phyloP scores from a whole-genome alignment of 2,113 vertebrate species.

The Gila orcuttii region DNA sequence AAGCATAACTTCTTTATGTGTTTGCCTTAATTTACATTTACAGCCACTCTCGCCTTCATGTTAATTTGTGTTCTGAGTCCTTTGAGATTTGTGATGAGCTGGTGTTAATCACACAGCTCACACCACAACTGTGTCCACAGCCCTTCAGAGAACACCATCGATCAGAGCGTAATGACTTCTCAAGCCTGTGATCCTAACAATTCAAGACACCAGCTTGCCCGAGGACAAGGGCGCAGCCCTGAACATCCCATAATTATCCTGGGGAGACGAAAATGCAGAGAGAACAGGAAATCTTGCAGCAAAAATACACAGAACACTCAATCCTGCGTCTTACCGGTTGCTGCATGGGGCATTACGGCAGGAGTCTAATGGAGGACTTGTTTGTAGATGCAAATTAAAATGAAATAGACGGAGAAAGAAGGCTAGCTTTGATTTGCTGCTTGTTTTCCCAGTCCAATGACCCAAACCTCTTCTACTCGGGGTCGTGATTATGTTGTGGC shows the following conservation, averaged over 20 bases:
- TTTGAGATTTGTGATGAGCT: slow-evolving; percentile 1
- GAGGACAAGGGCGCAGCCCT: background rate
- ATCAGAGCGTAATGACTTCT: slow-evolving; percentile 36
- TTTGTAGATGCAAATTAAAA: slow-evolving; percentile 42
- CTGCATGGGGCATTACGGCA: background rate
- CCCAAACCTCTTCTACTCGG: background rate
- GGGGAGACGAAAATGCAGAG: background rate
- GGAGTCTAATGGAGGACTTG: slow-evolving; percentile 31
- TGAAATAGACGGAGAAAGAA: background rate
- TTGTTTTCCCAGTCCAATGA: slow-evolving; percentile 43
- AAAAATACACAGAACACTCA: slow-evolving; percentile 29
- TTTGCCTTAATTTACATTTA: slow-evolving; percentile 13
- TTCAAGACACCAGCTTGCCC: slow-evolving; percentile 28
- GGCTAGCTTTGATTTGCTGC: slow-evolving; percentile 37
- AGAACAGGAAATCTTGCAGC: slow-evolving; percentile 26
- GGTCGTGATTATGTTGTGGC: slow-evolving; percentile 27
- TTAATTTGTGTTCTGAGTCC: slow-evolving; percentile 30
- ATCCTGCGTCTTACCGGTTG: background rate
- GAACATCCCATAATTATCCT: slow-evolving; percentile 37
- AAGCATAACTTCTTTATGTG: slow-evolving; percentile 8
- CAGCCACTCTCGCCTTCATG: slow-evolving; percentile 14
- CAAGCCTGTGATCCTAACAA: slow-evolving; percentile 5
- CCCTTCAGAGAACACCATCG: slow-evolving; percentile 21
- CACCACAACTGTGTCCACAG: slow-evolving; percentile 33
- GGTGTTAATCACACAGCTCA: slow-evolving; percentile 42